These are phyloP conservation scores for Nasonia vitripennis DNA, from an alignment of 1,140 invertebrate genomes.

Conservation along the genomic window DNA sequence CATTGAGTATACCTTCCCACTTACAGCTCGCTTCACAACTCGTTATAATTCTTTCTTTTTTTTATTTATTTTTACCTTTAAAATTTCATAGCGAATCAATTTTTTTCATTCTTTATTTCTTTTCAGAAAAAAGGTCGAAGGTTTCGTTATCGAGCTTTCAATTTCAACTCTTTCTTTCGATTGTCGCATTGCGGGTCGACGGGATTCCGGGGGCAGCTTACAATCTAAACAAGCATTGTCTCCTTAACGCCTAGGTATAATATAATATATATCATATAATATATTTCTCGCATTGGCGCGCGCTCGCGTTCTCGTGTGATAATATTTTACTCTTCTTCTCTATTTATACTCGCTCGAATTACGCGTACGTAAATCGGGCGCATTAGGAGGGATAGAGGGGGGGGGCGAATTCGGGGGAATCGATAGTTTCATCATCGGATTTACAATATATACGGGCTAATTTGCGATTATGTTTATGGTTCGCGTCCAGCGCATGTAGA, in stretches of 20 bases:
- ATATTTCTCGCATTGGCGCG: constrained; percentile 50
- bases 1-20: constrained; percentile 51
- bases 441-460: constrained; percentile 56
- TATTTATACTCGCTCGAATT: constrained; percentile 22
- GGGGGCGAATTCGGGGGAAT: constrained; percentile 24
- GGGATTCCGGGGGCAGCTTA: constrained; percentile 64
- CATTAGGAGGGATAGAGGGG: constrained; percentile 1
- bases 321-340: constrained; percentile 39
- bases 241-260: constrained; percentile 59
- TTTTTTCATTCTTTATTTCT: constrained; percentile 5
- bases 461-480: constrained; percentile 65
- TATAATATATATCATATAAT: constrained; percentile 55
- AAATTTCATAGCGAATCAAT: constrained; percentile 43
- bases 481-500: constrained; percentile 72
- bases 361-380: not conserved
- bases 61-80: constrained; percentile 51
- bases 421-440: constrained; percentile 2
- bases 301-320: constrained; percentile 36
- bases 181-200: constrained; percentile 64
- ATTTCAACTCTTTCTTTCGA: constrained; percentile 50
- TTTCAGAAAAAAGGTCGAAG: constrained; percentile 45
- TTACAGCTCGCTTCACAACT: constrained; percentile 53
- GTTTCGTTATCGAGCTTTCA: constrained; percentile 25
- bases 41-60: constrained; percentile 49
- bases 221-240: constrained; percentile 65